phyloP scores from a whole-genome alignment of 2,888 invertebrate genomes.

The Pogonocherus hispidulus region DNA sequence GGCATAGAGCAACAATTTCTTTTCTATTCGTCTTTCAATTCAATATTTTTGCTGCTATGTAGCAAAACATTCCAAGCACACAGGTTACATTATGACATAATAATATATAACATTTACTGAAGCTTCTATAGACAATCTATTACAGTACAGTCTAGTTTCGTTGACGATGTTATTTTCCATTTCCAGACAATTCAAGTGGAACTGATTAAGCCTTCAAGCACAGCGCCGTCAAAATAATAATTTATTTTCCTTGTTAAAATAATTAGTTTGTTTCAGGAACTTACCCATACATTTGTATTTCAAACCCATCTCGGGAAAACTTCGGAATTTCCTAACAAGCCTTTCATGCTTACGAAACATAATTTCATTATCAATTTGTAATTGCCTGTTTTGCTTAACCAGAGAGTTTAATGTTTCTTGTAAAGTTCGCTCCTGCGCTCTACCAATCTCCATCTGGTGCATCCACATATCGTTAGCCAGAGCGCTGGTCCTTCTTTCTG shows the following conservation, averaged over 20 bases:
- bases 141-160: too few relatives aligned
- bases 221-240: not conserved
- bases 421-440: slow-evolving; percentile 55
- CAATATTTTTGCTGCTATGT: too few relatives aligned
- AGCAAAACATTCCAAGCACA: too few relatives aligned
- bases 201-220: not conserved
- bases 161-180: not conserved
- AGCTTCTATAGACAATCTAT: too few relatives aligned
- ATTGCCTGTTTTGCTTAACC: slow-evolving; percentile 60
- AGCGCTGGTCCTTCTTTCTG: slow-evolving; percentile 56
- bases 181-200: not conserved
- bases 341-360: slow-evolving; percentile 60
- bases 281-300: slow-evolving; percentile 36
- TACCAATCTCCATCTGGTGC: slow-evolving; percentile 59
- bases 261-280: not conserved
- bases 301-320: slow-evolving; percentile 35
- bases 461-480: slow-evolving; percentile 62
- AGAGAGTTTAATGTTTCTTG: slow-evolving; percentile 58
- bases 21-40: too few relatives aligned
- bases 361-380: slow-evolving; percentile 61
- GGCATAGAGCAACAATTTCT: too few relatives aligned
- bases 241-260: slow-evolving; percentile 4
- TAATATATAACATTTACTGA: not conserved
- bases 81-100: not conserved
- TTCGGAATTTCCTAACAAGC: slow-evolving; percentile 45